Percentiles rank a stretch among this genome's conserved stretches.
These are phyloP conservation scores for Deilephila porcellus DNA, from an alignment of 2,888 invertebrate species.

Conservation along the genomic window DNA sequence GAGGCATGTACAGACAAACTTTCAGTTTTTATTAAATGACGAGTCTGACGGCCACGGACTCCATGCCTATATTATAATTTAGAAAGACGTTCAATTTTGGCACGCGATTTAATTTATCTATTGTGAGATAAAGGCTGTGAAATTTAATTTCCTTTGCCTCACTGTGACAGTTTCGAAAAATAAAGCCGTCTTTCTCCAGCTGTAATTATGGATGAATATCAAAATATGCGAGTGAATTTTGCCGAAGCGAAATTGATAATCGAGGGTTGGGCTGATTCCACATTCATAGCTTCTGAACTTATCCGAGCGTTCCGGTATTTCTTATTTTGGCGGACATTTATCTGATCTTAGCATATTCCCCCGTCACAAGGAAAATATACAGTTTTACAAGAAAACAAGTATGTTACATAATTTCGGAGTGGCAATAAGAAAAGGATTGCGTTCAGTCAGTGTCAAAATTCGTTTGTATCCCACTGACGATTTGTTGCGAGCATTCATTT, in stretches of 20 bases:
- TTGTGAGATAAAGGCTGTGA: background rate
- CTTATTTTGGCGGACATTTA: slow-evolving; percentile 38
- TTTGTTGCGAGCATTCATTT: too few relatives aligned
- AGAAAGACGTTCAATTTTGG: too few relatives aligned
- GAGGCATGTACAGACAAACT: too few relatives aligned
- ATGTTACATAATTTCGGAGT: slow-evolving; percentile 14
- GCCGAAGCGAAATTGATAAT: slow-evolving; percentile 33
- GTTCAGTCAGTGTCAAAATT: background rate
- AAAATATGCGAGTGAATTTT: slow-evolving; percentile 12
- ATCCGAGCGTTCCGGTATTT: slow-evolving; percentile 38
- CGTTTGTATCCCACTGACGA: background rate
- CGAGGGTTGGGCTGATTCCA: slow-evolving; percentile 33
- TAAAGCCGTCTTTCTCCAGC: slow-evolving; percentile 11
- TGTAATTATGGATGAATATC: slow-evolving; percentile 13
- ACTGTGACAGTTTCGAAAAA: background rate
- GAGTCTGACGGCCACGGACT: too few relatives aligned
- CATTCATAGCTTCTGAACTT: slow-evolving; percentile 38
- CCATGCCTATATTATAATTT: too few relatives aligned
- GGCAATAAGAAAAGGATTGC: background rate
- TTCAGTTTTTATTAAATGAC: too few relatives aligned
- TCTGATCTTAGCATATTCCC: slow-evolving; percentile 35
- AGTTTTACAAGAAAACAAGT: slow-evolving; percentile 21
- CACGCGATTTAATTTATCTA: too few relatives aligned
- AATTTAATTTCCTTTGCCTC: background rate
- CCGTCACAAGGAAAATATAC: slow-evolving; percentile 36